Evolutionary conservation across 2,888 invertebrate genomes (phyloP).

Genomic region (Barypeithes pellucidus): DNA sequence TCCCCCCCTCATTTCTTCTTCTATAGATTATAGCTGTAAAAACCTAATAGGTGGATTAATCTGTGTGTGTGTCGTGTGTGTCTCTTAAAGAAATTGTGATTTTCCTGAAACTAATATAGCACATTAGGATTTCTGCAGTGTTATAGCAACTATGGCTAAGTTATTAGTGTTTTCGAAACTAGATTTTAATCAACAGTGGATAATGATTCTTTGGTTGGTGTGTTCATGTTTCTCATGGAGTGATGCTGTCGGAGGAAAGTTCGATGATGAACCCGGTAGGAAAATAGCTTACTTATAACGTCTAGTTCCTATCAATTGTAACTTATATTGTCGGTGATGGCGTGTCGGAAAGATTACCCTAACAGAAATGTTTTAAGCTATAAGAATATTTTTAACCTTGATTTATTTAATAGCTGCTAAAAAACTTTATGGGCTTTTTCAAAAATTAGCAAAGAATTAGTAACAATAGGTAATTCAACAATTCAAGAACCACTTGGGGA

Average conservation of each 20-base stretch:
- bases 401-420: too few species aligned
- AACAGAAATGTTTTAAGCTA: too few species aligned
- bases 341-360: too few species aligned
- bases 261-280: slow-evolving; percentile 45
- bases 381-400: too few species aligned
- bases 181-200: neutral
- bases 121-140: neutral
- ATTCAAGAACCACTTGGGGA: too few species aligned
- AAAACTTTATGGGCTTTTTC: too few species aligned
- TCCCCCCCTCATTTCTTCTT: too few species aligned
- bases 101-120: neutral
- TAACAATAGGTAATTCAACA: too few species aligned
- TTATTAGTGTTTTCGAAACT: slow-evolving; percentile 2
- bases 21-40: neutral
- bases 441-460: too few species aligned
- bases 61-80: slow-evolving; percentile 5
- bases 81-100: neutral
- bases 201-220: neutral
- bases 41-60: slow-evolving; percentile 5
- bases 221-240: slow-evolving; percentile 6
- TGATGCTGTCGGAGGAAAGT: slow-evolving; percentile 12
- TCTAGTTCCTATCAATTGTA: too few species aligned
- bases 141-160: neutral
- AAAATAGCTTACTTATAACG: too few species aligned
- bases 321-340: too few species aligned